These are phyloP conservation scores for Eurytoma californica DNA, from an alignment of 2,888 invertebrate species.

Conservation along the genomic window DNA sequence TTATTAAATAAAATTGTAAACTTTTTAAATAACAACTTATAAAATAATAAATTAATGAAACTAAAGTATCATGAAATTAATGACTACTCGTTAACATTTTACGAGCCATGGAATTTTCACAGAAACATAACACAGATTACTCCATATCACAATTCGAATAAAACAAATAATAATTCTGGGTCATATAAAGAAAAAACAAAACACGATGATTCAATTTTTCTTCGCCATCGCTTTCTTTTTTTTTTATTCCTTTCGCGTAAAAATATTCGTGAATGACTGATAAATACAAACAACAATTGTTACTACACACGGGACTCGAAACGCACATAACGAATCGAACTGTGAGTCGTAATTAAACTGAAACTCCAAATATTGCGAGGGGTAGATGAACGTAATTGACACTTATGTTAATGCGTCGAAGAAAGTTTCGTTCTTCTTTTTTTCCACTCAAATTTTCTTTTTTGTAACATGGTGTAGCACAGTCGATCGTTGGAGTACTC, in stretches of 20 bases:
- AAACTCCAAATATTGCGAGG: conserved; percentile 16
- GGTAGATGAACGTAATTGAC: conserved; percentile 35
- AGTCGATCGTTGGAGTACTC: conserved; percentile 34
- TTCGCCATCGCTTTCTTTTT: conserved; percentile 50
- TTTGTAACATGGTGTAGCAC: conserved; percentile 22
- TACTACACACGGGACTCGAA: conserved; percentile 11
- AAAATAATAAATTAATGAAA: too few species aligned
- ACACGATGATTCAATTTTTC: neutral
- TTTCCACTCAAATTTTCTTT: conserved; percentile 19
- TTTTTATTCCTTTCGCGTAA: conserved; percentile 50
- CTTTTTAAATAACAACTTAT: too few species aligned
- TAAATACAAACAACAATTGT: conserved; percentile 34
- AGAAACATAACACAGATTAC: too few species aligned
- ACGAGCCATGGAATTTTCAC: too few species aligned
- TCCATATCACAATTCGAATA: too few species aligned
- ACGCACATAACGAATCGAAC: conserved; percentile 27
- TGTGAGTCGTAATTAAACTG: conserved; percentile 1
- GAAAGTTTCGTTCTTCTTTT: neutral
- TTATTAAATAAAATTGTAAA: too few species aligned
- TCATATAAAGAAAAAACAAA: too few species aligned
- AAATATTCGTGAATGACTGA: conserved; percentile 44
- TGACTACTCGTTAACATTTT: too few species aligned
- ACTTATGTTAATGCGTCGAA: conserved; percentile 1
- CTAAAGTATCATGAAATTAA: too few species aligned
- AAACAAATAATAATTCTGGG: too few species aligned